Evolutionary conservation across 2,113 vertebrate genomes (phyloP).

Genomic region (Rafetus swinhoei): DNA sequence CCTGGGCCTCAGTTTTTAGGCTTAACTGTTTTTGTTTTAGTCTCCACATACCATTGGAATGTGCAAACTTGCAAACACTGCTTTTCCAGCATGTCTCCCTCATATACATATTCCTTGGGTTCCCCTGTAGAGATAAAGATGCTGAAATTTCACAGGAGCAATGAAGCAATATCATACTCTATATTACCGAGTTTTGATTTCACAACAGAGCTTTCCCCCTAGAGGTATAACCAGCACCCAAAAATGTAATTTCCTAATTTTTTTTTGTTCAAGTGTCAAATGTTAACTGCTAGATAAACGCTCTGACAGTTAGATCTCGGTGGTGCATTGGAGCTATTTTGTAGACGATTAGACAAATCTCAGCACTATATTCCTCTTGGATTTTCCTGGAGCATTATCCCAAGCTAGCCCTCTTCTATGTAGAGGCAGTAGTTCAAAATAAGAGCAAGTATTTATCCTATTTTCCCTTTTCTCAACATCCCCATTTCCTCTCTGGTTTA

Average conservation of each 20-base stretch:
- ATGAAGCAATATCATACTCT: constrained; percentile 27
- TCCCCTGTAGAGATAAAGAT: constrained; percentile 30
- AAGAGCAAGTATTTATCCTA: background rate
- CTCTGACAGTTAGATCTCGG: background rate
- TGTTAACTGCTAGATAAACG: constrained; percentile 55
- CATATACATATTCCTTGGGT: constrained; percentile 21
- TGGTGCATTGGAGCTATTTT: constrained; percentile 12
- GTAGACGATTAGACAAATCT: constrained; percentile 32
- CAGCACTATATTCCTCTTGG: rapidly evolving
- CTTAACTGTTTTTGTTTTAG: constrained; percentile 13
- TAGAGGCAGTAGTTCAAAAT: background rate
- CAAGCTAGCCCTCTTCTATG: background rate
- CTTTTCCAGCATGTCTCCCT: constrained; percentile 10
- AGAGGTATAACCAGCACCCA: constrained; percentile 27
- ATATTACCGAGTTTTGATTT: constrained; percentile 44
- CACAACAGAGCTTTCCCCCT: constrained; percentile 39
- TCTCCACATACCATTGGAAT: background rate
- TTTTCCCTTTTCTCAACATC: background rate
- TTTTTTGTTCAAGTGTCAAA: constrained; percentile 2
- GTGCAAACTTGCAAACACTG: constrained; percentile 3
- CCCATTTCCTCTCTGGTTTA: background rate
- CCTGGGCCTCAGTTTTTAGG: background rate
- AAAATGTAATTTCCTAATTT: constrained; percentile 52
- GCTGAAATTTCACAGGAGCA: constrained; percentile 39
- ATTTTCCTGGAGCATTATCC: constrained; percentile 8